Conservation (phyloP, 2,113 vertebrate species). For the Ciconia boyciana region DNA sequence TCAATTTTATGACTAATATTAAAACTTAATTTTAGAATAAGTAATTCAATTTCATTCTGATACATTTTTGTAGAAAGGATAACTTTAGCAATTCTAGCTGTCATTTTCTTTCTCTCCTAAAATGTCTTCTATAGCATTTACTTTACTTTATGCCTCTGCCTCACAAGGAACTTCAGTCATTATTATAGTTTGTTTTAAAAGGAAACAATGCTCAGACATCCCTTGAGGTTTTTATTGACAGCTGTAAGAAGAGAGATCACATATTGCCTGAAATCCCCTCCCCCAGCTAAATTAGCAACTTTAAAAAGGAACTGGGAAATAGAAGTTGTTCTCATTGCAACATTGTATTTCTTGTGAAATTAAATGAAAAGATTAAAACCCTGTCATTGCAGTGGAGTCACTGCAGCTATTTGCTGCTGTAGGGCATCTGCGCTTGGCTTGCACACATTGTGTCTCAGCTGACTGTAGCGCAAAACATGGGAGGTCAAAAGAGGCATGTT, state of each 20-base stretch:
- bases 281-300: neutral
- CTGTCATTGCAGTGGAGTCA: neutral
- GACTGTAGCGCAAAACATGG: accelerated
- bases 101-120: neutral
- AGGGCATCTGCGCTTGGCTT: neutral
- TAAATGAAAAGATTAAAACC: neutral
- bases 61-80: neutral
- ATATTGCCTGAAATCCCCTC: neutral
- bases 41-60: neutral
- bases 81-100: neutral
- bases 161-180: neutral
- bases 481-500: neutral
- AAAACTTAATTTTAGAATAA: neutral
- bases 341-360: neutral
- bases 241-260: neutral
- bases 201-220: neutral
- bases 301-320: neutral
- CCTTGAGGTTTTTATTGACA: neutral
- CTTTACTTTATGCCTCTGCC: neutral
- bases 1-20: neutral
- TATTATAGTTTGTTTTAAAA: neutral
- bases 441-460: neutral
- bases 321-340: neutral
- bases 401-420: neutral
- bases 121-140: neutral